A percentile compares a stretch with the other conserved stretches of the same genome.
These are phyloP conservation scores for Halyomorpha halys DNA, from an alignment of 1,140 invertebrate genomes.

Conservation along the genomic window DNA sequence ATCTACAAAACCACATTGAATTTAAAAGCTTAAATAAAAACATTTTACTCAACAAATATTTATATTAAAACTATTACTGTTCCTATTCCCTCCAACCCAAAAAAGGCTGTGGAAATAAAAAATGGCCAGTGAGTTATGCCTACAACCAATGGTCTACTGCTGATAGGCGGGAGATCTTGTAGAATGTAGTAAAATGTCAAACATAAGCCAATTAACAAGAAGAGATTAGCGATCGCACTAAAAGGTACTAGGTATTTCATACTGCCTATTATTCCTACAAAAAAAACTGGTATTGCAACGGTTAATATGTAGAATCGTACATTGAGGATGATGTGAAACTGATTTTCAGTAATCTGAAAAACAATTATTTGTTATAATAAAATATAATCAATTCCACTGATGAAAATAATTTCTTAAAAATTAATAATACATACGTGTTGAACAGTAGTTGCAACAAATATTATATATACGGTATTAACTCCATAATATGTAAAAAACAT, in stretches of 20 bases:
- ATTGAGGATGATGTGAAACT: constrained; percentile 12
- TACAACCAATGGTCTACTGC: background rate
- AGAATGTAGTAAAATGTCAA: constrained; percentile 65
- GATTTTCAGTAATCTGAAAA: constrained; percentile 24
- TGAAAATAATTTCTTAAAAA: background rate
- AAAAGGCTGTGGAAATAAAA: constrained; percentile 50
- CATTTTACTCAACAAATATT: background rate
- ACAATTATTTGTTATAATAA: background rate
- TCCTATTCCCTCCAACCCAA: constrained; percentile 69
- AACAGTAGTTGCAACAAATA: constrained; percentile 56
- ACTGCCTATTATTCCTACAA: constrained; percentile 53
- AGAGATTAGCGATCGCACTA: constrained; percentile 55
- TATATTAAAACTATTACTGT: constrained; percentile 39
- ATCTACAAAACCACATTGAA: constrained; percentile 40
- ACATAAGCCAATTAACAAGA: constrained; percentile 50
- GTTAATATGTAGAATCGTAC: constrained; percentile 26
- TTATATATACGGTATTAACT: constrained; percentile 59
- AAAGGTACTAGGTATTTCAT: constrained; percentile 65
- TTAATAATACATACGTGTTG: constrained; percentile 45
- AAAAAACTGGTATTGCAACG: constrained; percentile 44
- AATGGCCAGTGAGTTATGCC: constrained; percentile 23
- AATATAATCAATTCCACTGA: background rate
- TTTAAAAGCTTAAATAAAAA: background rate
- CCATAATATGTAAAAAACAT: constrained; percentile 38
- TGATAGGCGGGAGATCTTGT: constrained; percentile 1